Base-by-base conservation (phyloP, 2,797 vertebrate species). In the Pygocentrus nattereri region DNA sequence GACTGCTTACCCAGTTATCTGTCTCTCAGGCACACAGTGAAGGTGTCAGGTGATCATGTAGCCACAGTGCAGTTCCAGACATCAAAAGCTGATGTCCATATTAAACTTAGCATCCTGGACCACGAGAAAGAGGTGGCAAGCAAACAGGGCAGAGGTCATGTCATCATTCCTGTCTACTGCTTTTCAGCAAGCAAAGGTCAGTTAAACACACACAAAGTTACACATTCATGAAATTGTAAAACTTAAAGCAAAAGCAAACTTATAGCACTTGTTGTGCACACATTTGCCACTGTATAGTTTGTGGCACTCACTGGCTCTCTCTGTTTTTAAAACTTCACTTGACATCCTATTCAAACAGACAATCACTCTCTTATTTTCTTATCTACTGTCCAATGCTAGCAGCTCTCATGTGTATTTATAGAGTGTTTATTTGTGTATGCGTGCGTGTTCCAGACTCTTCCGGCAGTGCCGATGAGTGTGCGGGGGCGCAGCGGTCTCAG, bases 31-130 rank as follows among this genome's bases (percentile, higher is more conserved):
- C 56, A 67, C 76, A 68, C 69, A 71, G 74, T 86, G 76, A 84
- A 98, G 95, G 80, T 97, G 95, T 85, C 82, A 56, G 15, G 89
- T 96, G 84, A 94, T 94, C 89, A 94, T 5, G 89, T 91, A 77
- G 92, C 91, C 83, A 98, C 98, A 0, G 69, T 99, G 84, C 96
- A 97, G 15, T 91, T 96, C 61, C 93, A 96, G 85, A 95, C 95
- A 0, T 98, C 96, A 69, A 94, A 94, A 61, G 85, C 90, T n/a
- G 93, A 96, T 21, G 95, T 91, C 0, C 87, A 92, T 70, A 85
- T 99, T 87, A 95, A 92, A 76, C 86, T 99, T 44, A 96, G 94
- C 81, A 86, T 99, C 79, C 90, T 98, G 82, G 95, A 99, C 86
- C 92, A 93, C 1, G 94, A 96, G 69, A 93, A 93, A 68, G 88